Conservation (phyloP, 2,113 vertebrate species). For the Chlamydotis undulata region DNA sequence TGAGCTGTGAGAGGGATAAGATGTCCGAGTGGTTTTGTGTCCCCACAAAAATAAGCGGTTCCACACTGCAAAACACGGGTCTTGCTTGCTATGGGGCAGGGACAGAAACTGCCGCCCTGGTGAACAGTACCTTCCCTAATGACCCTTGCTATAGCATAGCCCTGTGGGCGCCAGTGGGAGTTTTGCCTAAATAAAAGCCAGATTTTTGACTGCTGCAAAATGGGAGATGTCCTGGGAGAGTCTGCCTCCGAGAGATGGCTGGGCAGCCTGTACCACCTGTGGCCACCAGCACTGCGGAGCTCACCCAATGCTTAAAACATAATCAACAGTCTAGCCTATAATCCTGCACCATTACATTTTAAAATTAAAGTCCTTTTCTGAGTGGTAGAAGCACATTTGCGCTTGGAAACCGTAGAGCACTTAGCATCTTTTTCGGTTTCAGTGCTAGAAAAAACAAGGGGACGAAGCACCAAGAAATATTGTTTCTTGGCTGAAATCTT, state of each 20-base stretch:
- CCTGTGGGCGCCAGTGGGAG: neutral
- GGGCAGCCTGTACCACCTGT: neutral
- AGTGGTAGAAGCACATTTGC: neutral
- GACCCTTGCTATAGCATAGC: neutral
- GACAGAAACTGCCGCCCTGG: neutral
- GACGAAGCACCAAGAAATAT: neutral
- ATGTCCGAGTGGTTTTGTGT: accelerated
- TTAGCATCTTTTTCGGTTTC: neutral
- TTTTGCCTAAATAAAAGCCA: neutral
- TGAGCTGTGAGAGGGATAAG: neutral
- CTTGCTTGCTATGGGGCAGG: neutral
- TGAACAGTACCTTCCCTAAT: neutral
- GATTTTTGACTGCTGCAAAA: neutral
- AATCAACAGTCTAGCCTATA: neutral
- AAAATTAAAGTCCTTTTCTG: constrained; percentile 11
- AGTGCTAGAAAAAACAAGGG: neutral
- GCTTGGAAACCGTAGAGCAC: neutral
- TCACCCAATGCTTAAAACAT: neutral
- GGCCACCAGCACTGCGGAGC: accelerated
- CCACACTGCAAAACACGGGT: neutral
- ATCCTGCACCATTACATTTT: neutral
- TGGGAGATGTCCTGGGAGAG: neutral
- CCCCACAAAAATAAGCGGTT: neutral
- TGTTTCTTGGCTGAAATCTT: constrained; percentile 9
- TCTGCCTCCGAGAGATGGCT: accelerated